Base-by-base conservation (phyloP, 2,888 invertebrate species). In the Synergus laeviventris region DNA sequence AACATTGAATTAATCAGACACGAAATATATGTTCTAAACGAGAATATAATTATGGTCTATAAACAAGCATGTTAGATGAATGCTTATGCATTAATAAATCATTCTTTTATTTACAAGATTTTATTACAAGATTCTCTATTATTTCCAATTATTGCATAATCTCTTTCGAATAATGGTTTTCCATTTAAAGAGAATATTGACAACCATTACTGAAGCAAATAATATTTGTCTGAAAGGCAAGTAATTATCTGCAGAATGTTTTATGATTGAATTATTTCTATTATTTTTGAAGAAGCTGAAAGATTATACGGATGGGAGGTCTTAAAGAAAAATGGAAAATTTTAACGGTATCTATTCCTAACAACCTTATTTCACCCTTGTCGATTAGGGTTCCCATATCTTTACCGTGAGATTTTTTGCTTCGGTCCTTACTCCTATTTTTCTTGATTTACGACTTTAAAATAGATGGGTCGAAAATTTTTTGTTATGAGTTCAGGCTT, bases 381-480 rank as follows among this genome's bases (percentile, higher is more conserved):
- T 77, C 76, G 78, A 74, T 76, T 79, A 62, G 74, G 42, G 73
- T 74, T 75, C 64, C 18, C 62, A 49, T 45, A 66, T 45, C 70
- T 38, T 61, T 36, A 45, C 21, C 49, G 24, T 56, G 59, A 74
- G 74, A 64, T 74, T 45, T 60, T 60, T 64, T 59, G 66, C 66
- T 60, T 70, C 60, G 49, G n/a, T 21, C 38, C 36, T 81, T 74
- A 75, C 76, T 81, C 82, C 84, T 82, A 86, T 88, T 88, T 87
- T 85, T 85, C 84, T 80, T 88, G 87, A 88, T 88, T 88, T 88
- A 88, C 84, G 87, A 85, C 78, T 83, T 82, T 83, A 80, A 80
- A 82, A 85, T 86, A 83, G 82, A 81, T 80, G 81, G 83, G 74
- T 74, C 77, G 74, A 76, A 77, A 81, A 77, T 79, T 82, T 84